These are phyloP conservation scores for Galemys pyrenaicus DNA, from an alignment of 2,113 vertebrate species.

Conservation along the genomic window DNA sequence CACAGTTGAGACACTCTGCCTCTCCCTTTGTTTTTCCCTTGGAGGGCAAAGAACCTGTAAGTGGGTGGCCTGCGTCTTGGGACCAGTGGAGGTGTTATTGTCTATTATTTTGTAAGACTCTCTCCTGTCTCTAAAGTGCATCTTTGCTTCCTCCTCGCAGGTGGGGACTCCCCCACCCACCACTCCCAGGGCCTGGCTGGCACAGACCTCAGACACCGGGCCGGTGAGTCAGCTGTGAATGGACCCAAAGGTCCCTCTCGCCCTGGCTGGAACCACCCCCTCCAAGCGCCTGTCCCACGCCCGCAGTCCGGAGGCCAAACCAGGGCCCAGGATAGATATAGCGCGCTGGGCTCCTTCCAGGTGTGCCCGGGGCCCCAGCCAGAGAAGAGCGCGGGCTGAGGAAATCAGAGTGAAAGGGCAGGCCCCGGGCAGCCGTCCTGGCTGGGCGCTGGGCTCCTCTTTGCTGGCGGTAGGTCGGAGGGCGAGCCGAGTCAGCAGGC, in stretches of 20 bases:
- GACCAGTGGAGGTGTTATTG: accelerated
- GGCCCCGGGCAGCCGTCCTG: accelerated
- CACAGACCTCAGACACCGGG: too few species aligned
- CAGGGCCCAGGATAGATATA: accelerated
- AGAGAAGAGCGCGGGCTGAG: neutral
- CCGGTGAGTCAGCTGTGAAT: accelerated
- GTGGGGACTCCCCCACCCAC: too few species aligned
- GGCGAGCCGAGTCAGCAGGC: neutral
- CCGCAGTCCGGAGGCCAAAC: neutral
- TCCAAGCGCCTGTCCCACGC: neutral
- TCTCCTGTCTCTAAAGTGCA: neutral
- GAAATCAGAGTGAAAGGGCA: neutral
- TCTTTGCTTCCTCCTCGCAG: neutral
- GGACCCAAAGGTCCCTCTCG: neutral
- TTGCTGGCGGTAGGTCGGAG: accelerated
- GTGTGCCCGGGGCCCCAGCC: neutral
- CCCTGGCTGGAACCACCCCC: neutral
- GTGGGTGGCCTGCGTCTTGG: accelerated
- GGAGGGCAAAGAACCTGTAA: accelerated
- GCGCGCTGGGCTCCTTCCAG: neutral
- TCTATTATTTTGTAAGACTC: neutral
- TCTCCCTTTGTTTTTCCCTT: neutral
- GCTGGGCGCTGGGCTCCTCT: accelerated
- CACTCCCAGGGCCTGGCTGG: too few species aligned
- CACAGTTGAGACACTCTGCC: neutral